Evolutionary conservation across 1,140 invertebrate species (phyloP).

Genomic region (Lasioglossum baleicum): DNA sequence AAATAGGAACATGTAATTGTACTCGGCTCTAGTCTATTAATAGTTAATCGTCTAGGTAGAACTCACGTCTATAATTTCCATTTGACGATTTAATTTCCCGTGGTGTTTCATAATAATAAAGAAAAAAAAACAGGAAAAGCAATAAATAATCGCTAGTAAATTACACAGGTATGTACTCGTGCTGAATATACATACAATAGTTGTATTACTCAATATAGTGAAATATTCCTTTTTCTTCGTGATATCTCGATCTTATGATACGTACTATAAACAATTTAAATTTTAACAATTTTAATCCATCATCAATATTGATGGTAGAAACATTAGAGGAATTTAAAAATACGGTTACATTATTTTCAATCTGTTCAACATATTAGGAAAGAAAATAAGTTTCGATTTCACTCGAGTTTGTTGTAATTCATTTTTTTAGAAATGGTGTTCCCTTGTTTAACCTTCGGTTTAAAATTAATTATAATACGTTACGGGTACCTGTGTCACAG

Average conservation of each 20-base stretch:
- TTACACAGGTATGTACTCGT: neutral
- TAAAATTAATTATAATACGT: conserved; percentile 12
- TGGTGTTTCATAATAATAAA: conserved; percentile 9
- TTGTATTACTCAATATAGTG: neutral
- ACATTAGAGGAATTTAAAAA: no score
- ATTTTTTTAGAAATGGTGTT: neutral
- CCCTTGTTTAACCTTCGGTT: neutral
- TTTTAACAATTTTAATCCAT: no score
- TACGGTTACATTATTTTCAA: no score
- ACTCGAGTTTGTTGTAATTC: no score
- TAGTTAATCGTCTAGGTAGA: neutral
- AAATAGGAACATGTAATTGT: neutral
- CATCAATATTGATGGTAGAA: no score
- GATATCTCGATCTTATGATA: no score
- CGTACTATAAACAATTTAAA: no score
- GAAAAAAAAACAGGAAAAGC: neutral
- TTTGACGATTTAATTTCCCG: conserved; percentile 11
- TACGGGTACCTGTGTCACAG: neutral
- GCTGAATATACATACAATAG: no score
- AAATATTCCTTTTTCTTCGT: neutral
- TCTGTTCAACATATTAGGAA: no score
- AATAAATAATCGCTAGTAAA: neutral
- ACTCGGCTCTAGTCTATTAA: neutral
- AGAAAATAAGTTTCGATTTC: no score
- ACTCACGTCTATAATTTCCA: neutral